Evolutionary conservation across 2,113 vertebrate genomes (phyloP).

Genomic region (Chaetodon trifascialis): DNA sequence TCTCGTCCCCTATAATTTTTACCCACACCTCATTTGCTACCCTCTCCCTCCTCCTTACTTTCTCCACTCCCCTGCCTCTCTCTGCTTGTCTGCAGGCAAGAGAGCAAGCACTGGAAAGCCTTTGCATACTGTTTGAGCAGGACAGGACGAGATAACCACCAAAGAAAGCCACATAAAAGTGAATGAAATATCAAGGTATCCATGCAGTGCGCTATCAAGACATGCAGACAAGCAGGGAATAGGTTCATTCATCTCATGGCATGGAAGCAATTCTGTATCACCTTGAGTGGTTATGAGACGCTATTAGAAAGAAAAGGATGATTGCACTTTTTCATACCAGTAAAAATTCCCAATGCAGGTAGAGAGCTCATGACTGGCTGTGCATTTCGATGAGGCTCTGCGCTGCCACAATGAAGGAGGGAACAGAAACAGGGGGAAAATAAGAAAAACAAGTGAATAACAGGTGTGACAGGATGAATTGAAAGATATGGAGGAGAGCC

Average conservation of each 20-base stretch:
- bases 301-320: slow-evolving; percentile 19
- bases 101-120: slow-evolving; percentile 57
- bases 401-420: slow-evolving; percentile 41
- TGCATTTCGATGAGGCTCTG: slow-evolving; percentile 74
- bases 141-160: slow-evolving; percentile 60
- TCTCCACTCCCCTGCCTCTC: slow-evolving; percentile 47
- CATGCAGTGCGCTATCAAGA: slow-evolving; percentile 2
- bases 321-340: slow-evolving; percentile 52
- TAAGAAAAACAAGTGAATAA: slow-evolving; percentile 66
- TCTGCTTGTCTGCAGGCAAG: slow-evolving; percentile 70
- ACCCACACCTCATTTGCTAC: slow-evolving; percentile 79
- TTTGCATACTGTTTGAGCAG: slow-evolving; percentile 44
- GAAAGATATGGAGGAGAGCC: slow-evolving; percentile 66
- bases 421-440: slow-evolving; percentile 1
- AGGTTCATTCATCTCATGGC: slow-evolving; percentile 12
- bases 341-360: slow-evolving; percentile 68
- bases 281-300: slow-evolving; percentile 28
- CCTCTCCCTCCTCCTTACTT: slow-evolving; percentile 51
- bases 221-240: slow-evolving; percentile 7
- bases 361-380: slow-evolving; percentile 50
- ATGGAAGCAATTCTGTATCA: slow-evolving; percentile 27
- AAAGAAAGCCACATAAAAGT: slow-evolving; percentile 57
- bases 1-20: slow-evolving; percentile 69
- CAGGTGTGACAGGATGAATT: slow-evolving; percentile 76
- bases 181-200: slow-evolving; percentile 58